These are phyloP conservation scores for Mystacornis crossleyi DNA, from an alignment of 2,113 vertebrate species.

Conservation along the genomic window DNA sequence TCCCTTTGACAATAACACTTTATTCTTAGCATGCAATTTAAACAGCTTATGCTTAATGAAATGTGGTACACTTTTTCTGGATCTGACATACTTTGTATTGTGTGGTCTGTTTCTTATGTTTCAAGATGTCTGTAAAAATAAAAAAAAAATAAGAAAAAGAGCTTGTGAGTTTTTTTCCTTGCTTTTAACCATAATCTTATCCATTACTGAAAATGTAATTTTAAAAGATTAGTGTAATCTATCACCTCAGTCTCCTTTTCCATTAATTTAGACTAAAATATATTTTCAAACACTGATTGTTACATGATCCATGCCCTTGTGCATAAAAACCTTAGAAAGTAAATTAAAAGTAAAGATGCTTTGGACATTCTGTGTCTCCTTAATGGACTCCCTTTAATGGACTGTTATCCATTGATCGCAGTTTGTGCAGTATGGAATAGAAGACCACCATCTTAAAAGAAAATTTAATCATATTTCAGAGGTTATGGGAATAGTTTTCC, in stretches of 20 bases:
- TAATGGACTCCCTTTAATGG: no score
- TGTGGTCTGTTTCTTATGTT: not conserved
- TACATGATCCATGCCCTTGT: not conserved
- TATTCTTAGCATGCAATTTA: constrained; percentile 11
- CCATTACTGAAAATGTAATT: not conserved
- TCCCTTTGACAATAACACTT: not conserved
- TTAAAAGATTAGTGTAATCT: not conserved
- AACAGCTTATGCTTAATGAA: not conserved
- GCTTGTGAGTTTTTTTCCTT: not conserved
- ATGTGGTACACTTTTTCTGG: not conserved
- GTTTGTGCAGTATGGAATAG: not conserved
- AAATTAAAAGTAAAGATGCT: not conserved
- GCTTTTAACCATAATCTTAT: not conserved
- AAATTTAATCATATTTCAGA: constrained; percentile 6
- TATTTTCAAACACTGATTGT: not conserved
- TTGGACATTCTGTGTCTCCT: not conserved
- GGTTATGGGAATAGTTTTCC: not conserved
- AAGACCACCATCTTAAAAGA: not conserved
- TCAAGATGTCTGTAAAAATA: not conserved
- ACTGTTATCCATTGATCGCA: not conserved
- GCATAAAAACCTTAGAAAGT: not conserved
- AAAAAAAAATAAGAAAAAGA: not conserved
- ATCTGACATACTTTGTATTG: not conserved
- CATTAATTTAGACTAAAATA: not conserved
- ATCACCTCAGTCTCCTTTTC: not conserved